Conservation (phyloP, 2,797 vertebrate genomes). For the Ispidina picta region DNA sequence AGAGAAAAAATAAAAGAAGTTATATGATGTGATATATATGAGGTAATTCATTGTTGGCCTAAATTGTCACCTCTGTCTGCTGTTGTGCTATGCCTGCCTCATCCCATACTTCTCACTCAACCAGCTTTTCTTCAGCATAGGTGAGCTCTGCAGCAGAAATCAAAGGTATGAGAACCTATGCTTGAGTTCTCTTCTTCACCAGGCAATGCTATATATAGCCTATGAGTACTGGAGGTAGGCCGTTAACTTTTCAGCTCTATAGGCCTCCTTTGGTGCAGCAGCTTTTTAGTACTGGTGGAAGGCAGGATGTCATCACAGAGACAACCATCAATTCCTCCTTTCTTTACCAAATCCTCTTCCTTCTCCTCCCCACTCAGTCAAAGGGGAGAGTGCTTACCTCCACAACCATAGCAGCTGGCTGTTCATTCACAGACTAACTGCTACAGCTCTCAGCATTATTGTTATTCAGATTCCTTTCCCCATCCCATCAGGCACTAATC, state of each 20-base stretch:
- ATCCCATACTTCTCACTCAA: neutral
- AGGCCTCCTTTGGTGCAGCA: neutral
- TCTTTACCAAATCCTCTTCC: neutral
- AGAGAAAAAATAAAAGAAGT: neutral
- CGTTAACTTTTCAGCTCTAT: neutral
- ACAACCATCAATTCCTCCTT: accelerated
- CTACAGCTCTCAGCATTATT: constrained; percentile 21
- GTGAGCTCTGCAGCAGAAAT: neutral
- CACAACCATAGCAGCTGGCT: neutral
- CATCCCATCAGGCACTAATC: constrained; percentile 11
- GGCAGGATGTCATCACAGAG: neutral
- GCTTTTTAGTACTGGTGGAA: neutral
- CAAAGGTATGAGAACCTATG: neutral
- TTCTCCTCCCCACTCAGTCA: neutral
- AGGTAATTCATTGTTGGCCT: neutral
- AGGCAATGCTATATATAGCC: accelerated
- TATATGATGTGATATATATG: neutral
- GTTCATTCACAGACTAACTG: neutral
- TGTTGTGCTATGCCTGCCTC: neutral
- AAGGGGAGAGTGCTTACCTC: neutral
- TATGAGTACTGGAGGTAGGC: neutral
- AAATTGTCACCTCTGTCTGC: neutral
- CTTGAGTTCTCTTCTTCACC: neutral
- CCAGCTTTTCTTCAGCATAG: neutral
- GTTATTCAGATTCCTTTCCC: neutral